Base-by-base conservation (phyloP, 2,113 vertebrate species). In the Rhynchomys soricoides region DNA sequence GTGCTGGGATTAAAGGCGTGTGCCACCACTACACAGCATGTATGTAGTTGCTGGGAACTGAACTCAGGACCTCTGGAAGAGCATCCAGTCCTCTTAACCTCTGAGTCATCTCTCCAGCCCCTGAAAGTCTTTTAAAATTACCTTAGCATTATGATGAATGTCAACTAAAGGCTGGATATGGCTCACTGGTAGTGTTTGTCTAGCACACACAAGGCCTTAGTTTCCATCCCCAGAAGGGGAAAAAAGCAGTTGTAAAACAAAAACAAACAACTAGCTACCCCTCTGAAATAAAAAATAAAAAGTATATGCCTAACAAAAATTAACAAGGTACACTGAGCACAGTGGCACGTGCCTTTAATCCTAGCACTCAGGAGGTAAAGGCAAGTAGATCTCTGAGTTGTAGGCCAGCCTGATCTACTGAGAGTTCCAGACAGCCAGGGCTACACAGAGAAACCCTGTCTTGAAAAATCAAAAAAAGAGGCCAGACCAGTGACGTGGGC, bases 51-150 rank as follows among this genome's bases (percentile, higher is more conserved):
- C n/a, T n/a, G n/a, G n/a, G n/a, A n/a, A n/a, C n/a, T n/a, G n/a
- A n/a, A n/a, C n/a, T n/a, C n/a, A n/a, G n/a, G n/a, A n/a, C n/a
- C n/a, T n/a, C n/a, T n/a, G n/a, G n/a, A n/a, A n/a, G n/a, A n/a
- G n/a, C n/a, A n/a, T n/a, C n/a, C n/a, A n/a, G n/a, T n/a, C n/a
- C n/a, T n/a, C n/a, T n/a, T n/a, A n/a, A n/a, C n/a, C n/a, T n/a
- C n/a, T n/a, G n/a, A n/a, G n/a, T n/a, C n/a, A n/a, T n/a, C n/a
- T n/a, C n/a, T n/a, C n/a, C n/a, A n/a, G n/a, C n/a, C n/a, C n/a
- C n/a, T n/a, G n/a, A n/a, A n/a, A n/a, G n/a, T n/a, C n/a, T n/a
- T 94, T 70, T 55, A 70, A 86, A 90, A 40, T 66, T 57, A 78
- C 59, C 22, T 89, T 50, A 40, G 13, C 79, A 77, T 87, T 29